These are phyloP conservation scores for Patella ulyssiponensis DNA, from an alignment of 2,888 invertebrate genomes.

Conservation along the genomic window DNA sequence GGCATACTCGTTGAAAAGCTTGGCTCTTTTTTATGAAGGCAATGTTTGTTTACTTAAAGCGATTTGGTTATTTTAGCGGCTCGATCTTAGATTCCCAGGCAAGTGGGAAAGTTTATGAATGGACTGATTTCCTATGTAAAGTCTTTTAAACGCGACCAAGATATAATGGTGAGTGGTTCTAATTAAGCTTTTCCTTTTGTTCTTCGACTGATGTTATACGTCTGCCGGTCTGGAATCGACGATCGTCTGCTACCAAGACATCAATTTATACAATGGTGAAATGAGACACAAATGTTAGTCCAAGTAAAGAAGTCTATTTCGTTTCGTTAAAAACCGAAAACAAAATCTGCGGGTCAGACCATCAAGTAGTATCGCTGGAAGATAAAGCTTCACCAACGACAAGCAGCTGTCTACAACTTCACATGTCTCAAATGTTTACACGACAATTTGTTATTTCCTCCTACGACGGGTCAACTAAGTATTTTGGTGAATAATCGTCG, in stretches of 20 bases:
- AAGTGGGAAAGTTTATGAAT: constrained; percentile 17
- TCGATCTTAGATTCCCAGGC: constrained; percentile 16
- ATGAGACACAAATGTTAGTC: constrained; percentile 9
- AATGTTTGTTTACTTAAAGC: constrained; percentile 19
- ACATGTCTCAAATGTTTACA: background rate
- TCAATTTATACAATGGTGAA: constrained; percentile 6
- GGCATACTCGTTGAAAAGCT: background rate
- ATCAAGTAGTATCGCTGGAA: too few relatives aligned
- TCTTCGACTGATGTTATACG: constrained; percentile 11
- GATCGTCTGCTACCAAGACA: background rate
- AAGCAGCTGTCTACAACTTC: too few relatives aligned
- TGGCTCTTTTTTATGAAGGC: background rate
- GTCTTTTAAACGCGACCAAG: constrained; percentile 16
- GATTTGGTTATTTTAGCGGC: constrained; percentile 24
- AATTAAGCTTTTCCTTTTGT: constrained; percentile 21
- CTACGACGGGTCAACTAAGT: background rate
- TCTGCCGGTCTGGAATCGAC: constrained; percentile 9
- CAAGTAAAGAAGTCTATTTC: background rate
- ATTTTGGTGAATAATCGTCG: too few relatives aligned
- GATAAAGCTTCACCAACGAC: too few relatives aligned
- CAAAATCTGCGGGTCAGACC: too few relatives aligned
- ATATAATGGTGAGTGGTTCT: constrained; percentile 23
- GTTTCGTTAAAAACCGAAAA: background rate
- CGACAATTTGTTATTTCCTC: background rate
- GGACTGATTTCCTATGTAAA: constrained; percentile 10